Percentiles rank a stretch among this genome's conserved stretches.
Evolutionary conservation across 2,113 vertebrate species (phyloP).

Genomic region (Rhabdornis inornatus): DNA sequence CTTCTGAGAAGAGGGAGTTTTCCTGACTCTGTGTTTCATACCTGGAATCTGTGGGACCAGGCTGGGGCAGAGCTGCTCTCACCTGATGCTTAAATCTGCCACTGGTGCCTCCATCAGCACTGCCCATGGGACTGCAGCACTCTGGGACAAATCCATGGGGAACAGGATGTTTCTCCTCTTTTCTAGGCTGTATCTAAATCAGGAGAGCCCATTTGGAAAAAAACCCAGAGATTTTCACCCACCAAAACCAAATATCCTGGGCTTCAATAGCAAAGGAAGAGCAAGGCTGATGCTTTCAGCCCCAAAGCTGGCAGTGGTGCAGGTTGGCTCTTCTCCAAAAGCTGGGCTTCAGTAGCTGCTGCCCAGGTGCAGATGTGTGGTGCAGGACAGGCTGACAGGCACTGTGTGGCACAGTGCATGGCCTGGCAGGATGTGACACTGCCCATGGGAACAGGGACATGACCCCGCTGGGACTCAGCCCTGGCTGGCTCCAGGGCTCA

Average conservation of each 20-base stretch:
- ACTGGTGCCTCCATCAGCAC: background rate
- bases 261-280: background rate
- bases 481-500: background rate
- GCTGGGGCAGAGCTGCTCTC: background rate
- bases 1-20: background rate
- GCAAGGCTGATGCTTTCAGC: background rate
- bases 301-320: background rate
- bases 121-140: background rate
- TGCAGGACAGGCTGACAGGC: too few relatives aligned
- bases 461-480: background rate
- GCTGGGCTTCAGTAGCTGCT: background rate
- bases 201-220: background rate
- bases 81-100: background rate
- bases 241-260: background rate
- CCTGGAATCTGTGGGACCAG: background rate
- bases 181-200: background rate
- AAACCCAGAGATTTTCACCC: background rate
- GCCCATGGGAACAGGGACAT: background rate
- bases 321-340: background rate
- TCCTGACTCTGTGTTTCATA: background rate
- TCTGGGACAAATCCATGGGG: rapidly evolving
- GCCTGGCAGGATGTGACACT: rapidly evolving
- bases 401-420: rapidly evolving
- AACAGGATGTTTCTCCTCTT: background rate
- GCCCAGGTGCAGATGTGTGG: background rate